Base-by-base conservation (phyloP, 2,888 invertebrate genomes). In the Cheilosia grossa region DNA sequence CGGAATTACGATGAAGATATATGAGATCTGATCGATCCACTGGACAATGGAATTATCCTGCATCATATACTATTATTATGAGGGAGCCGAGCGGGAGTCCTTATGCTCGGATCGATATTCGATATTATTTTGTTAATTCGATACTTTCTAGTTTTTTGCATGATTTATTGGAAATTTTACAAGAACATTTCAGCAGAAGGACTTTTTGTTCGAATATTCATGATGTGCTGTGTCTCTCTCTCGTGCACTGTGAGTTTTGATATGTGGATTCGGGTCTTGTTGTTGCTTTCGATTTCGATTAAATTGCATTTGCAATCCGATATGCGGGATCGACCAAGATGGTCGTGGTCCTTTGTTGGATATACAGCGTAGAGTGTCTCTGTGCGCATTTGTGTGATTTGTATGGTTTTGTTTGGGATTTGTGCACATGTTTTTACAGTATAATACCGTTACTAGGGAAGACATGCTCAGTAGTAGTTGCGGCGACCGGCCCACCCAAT, bases 91-190 rank as follows among this genome's bases (percentile, higher is more conserved):
- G 44, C 13, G 58, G 17, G 64, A 33, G 42, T 66, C 33, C 75
- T 75, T 63, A 85, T 30, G 9, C 75, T 85, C 81, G 81, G 73
- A 85, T 81, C 85, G 75, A 82, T 82, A 90, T 89, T 87, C 88
- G 90, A 90, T 90, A 90, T 89, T 90, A 90, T 90, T 90, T 89
- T 88, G 90, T 89, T 90, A 90, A 90, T 89, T 90, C 89, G 90
- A 90, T 90, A 90, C 90, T 90, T 90, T 90, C 88, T 66, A 72
- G 82, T 82, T 79, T 82, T 77, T 82, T 78, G 85, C 85, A 85
- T 85, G 80, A 85, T 85, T 85, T 85, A 85, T 77, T 81, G 81
- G 72, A 81, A 81, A 85, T 85, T 85, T 81, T 75, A 63, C 61
- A 81, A 85, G 85, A 85, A 80, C 53, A 67, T 61, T 58, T 53